A percentile compares a stretch with the other conserved stretches of the same genome.
Conservation (phyloP, 2,113 vertebrate genomes). For the Notarius quadriscutis region DNA sequence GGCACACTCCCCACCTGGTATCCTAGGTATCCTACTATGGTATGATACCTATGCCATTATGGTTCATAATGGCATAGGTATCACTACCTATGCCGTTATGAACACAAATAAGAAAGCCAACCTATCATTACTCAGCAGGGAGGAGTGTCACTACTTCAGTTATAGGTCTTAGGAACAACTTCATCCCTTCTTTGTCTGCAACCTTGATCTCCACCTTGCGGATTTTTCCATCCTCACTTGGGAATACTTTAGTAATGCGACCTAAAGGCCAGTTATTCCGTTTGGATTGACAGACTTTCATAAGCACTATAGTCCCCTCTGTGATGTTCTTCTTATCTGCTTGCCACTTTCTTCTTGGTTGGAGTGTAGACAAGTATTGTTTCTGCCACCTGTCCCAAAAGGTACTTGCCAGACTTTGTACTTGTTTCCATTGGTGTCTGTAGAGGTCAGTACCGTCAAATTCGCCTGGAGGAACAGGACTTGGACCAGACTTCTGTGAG, state of each 20-base stretch:
- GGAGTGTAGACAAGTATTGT: background rate
- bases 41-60: no score
- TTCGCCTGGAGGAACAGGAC: no score
- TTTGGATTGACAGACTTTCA: background rate
- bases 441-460: background rate
- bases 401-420: background rate
- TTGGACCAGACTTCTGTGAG: no score
- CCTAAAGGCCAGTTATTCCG: background rate
- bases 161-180: background rate
- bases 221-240: background rate
- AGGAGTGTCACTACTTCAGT: background rate
- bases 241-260: background rate
- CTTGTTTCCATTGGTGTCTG: background rate
- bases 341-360: background rate
- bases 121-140: background rate
- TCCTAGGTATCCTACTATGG: no score
- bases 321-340: background rate
- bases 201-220: background rate
- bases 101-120: background rate
- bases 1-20: no score
- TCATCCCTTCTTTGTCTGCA: background rate
- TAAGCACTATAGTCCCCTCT: background rate
- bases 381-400: background rate
- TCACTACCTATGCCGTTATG: background rate
- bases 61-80: no score